Conservation (phyloP, 2,797 vertebrate species). For the Coendou prehensilis region DNA sequence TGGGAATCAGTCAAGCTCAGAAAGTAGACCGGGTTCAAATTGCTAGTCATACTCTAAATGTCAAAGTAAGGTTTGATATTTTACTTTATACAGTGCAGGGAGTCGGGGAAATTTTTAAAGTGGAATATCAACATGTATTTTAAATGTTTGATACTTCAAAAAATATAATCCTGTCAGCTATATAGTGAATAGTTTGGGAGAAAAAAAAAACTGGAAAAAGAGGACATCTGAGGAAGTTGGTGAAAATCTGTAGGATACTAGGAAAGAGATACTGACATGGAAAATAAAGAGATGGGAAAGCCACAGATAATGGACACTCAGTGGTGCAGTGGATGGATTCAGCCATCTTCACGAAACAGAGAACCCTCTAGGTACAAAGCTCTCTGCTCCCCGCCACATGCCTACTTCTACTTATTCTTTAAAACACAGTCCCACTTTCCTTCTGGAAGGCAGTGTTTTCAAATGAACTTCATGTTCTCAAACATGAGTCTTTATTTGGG, state of each 20-base stretch:
- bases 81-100: background rate
- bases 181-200: background rate
- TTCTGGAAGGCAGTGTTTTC: background rate
- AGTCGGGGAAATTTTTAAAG: background rate
- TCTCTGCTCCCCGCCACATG: background rate
- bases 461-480: background rate
- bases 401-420: background rate
- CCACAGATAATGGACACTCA: background rate
- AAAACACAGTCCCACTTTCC: background rate
- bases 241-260: background rate
- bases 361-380: background rate
- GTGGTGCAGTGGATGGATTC: background rate
- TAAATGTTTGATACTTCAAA: background rate
- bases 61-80: background rate
- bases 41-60: background rate
- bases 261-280: background rate
- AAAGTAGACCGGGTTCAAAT: background rate
- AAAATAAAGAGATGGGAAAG: background rate
- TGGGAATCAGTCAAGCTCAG: background rate
- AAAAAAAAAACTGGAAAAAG: background rate
- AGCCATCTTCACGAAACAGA: background rate
- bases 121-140: background rate
- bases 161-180: background rate
- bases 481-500: background rate
- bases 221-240: background rate